These are phyloP conservation scores for Batillaria attramentaria DNA, from an alignment of 1,140 invertebrate genomes.

Conservation along the genomic window DNA sequence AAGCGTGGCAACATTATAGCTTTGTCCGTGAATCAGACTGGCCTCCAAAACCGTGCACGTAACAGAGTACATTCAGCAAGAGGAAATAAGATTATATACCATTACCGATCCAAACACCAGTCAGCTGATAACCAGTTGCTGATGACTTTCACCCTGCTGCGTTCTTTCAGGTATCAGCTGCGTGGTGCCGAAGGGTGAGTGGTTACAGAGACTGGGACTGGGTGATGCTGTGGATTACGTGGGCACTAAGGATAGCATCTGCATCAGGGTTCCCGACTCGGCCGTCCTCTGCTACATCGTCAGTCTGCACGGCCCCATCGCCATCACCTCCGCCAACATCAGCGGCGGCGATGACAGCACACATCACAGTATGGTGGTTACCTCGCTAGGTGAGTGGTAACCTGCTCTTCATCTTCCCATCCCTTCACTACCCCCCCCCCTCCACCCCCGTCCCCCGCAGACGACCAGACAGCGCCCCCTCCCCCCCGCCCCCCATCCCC, in stretches of 20 bases:
- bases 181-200: slow-evolving; percentile 58
- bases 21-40: too few relatives aligned
- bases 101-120: too few relatives aligned
- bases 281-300: slow-evolving; percentile 58
- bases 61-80: too few relatives aligned
- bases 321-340: slow-evolving; percentile 58
- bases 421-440: too few relatives aligned
- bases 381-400: slow-evolving; percentile 48
- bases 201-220: slow-evolving; percentile 53
- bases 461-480: background rate
- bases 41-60: too few relatives aligned
- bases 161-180: slow-evolving; percentile 48
- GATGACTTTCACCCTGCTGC: too few relatives aligned
- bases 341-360: slow-evolving; percentile 59
- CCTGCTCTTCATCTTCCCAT: too few relatives aligned
- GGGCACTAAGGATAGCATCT: slow-evolving; percentile 56
- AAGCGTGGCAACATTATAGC: too few relatives aligned
- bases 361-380: slow-evolving; percentile 57
- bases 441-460: background rate
- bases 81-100: too few relatives aligned
- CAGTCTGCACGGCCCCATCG: slow-evolving; percentile 53
- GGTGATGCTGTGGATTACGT: slow-evolving; percentile 49
- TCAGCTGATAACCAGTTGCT: too few relatives aligned
- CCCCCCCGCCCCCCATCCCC: background rate
- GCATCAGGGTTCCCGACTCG: slow-evolving; percentile 57